Percentiles rank a stretch among this genome's conserved stretches.
Conservation (phyloP, 2,113 vertebrate genomes). For the Lamprotornis superbus region DNA sequence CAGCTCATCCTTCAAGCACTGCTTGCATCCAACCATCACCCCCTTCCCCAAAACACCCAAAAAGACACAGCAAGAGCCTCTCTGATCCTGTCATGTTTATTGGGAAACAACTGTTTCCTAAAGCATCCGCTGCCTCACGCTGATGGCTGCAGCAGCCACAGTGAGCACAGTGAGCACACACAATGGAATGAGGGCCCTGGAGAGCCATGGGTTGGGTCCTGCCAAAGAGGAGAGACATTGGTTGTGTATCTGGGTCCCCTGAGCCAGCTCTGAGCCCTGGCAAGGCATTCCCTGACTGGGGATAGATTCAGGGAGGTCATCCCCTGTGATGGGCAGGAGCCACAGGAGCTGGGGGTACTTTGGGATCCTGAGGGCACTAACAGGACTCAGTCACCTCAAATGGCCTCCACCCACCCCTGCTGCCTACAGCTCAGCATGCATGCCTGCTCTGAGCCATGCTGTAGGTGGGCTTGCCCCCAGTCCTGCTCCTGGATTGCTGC, state of each 20-base stretch:
- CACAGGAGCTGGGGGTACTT: not conserved
- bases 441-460: not conserved
- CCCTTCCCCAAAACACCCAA: not conserved
- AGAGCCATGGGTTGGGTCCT: constrained; percentile 14
- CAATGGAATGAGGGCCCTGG: not conserved
- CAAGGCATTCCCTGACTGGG: not conserved
- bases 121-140: fast-evolving
- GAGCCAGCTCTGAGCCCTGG: not conserved
- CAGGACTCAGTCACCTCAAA: fast-evolving
- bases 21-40: not conserved
- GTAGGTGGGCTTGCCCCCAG: not conserved
- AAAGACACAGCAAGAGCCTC: not conserved
- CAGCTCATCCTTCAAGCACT: not conserved
- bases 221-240: not conserved
- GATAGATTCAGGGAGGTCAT: not conserved
- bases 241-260: not conserved
- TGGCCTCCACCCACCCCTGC: not conserved
- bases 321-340: not conserved
- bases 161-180: not conserved
- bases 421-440: not conserved
- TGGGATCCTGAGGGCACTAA: not conserved
- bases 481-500: not conserved
- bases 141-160: not conserved
- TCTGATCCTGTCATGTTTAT: constrained; percentile 16
- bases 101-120: not conserved